Percentiles rank a stretch among this genome's conserved stretches.
These are phyloP conservation scores for Pluvianellus socialis DNA, from an alignment of 2,113 vertebrate species.

Conservation along the genomic window DNA sequence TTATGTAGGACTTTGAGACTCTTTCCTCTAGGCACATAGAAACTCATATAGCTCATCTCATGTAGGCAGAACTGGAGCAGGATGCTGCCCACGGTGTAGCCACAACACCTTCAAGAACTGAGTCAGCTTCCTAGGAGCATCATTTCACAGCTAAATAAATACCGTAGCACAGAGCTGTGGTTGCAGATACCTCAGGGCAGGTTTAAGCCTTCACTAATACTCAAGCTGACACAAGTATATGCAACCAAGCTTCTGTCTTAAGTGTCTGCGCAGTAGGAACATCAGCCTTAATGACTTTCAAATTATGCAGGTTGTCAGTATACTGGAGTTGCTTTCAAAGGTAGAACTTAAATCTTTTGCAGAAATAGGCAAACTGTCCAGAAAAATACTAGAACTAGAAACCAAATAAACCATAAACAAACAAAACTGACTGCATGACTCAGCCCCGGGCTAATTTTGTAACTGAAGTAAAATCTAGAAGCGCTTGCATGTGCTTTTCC, in stretches of 20 bases:
- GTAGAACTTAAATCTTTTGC: background rate
- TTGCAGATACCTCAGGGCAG: background rate
- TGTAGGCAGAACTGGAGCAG: background rate
- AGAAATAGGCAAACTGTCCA: background rate
- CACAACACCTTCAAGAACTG: background rate
- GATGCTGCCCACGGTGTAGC: background rate
- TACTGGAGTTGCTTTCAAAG: background rate
- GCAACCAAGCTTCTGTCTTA: background rate
- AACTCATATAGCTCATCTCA: background rate
- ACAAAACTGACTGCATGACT: background rate
- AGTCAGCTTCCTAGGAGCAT: slow-evolving; percentile 20
- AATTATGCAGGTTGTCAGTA: background rate
- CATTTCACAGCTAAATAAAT: slow-evolving; percentile 25
- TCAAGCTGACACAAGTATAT: background rate
- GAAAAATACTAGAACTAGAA: background rate
- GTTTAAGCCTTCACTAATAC: background rate
- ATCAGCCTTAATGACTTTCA: background rate
- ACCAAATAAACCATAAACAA: background rate
- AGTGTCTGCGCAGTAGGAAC: background rate
- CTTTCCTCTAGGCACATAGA: background rate
- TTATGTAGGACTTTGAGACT: background rate
- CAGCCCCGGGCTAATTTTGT: background rate
- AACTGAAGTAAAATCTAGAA: background rate
- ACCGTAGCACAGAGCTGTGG: background rate
- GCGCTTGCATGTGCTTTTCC: background rate